phyloP scores from a whole-genome alignment of 2,113 vertebrate species.

The Polypterus senegalus region DNA sequence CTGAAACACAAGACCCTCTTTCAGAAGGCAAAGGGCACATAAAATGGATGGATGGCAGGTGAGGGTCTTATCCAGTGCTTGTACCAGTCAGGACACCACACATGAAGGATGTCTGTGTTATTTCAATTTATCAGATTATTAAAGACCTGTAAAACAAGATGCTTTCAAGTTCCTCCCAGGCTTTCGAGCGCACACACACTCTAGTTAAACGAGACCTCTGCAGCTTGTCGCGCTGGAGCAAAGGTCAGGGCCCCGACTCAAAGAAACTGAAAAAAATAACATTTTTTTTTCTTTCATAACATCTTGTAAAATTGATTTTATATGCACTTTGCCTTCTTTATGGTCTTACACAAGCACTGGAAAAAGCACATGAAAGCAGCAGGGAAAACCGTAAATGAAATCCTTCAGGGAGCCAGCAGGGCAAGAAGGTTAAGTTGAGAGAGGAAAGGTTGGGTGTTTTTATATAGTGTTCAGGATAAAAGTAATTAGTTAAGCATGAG shows the following conservation, averaged over 20 bases:
- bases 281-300: constrained; percentile 22
- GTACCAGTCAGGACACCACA: too few species aligned
- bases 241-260: constrained; percentile 28
- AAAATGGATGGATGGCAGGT: too few species aligned
- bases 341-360: constrained; percentile 23
- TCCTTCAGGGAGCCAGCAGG: constrained; percentile 22
- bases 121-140: too few species aligned
- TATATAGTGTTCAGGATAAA: constrained; percentile 71
- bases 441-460: constrained; percentile 55
- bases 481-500: constrained; percentile 58
- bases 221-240: too few species aligned
- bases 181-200: too few species aligned
- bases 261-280: constrained; percentile 33
- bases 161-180: too few species aligned
- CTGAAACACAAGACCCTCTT: too few species aligned
- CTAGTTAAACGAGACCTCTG: too few species aligned
- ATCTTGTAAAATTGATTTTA: constrained; percentile 49
- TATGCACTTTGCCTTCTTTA: constrained; percentile 44
- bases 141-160: too few species aligned
- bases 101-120: too few species aligned
- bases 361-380: constrained; percentile 28
- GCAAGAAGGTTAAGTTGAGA: constrained; percentile 63
- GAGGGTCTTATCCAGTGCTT: too few species aligned
- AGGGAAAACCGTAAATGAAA: constrained; percentile 24
- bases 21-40: too few species aligned